These are phyloP conservation scores for Tribolium madens DNA, from an alignment of 1,140 invertebrate genomes.

Conservation along the genomic window DNA sequence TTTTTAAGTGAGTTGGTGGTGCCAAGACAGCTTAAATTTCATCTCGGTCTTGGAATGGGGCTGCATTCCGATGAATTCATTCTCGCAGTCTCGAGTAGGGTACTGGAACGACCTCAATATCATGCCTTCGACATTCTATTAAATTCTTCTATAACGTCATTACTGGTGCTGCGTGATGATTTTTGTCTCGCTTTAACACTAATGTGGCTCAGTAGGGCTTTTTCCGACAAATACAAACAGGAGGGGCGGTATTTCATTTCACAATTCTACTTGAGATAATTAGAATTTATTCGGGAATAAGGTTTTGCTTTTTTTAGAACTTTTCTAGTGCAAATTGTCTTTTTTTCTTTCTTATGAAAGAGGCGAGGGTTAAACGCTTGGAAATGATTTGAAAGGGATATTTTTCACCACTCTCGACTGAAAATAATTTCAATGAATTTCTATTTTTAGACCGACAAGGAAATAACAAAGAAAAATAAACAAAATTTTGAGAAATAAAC, in stretches of 20 bases:
- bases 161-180: conserved; percentile 1
- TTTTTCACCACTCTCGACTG: background rate
- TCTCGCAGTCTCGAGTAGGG: conserved; percentile 53
- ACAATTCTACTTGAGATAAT: conserved; percentile 44
- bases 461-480: no score
- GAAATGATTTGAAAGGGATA: background rate
- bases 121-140: conserved; percentile 60
- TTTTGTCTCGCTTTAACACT: conserved; percentile 37
- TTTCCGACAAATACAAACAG: conserved; percentile 28
- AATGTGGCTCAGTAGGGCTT: background rate
- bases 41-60: conserved; percentile 49
- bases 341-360: background rate
- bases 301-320: conserved; percentile 3
- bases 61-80: conserved; percentile 57
- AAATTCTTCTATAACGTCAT: conserved; percentile 46
- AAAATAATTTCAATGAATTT: background rate
- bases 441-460: no score
- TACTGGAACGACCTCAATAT: conserved; percentile 58
- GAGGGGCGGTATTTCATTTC: conserved; percentile 35
- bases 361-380: background rate
- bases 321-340: conserved; percentile 13
- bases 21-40: conserved; percentile 52
- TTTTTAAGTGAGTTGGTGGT: background rate
- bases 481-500: no score
- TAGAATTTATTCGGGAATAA: conserved; percentile 39